Evolutionary conservation across 2,888 invertebrate species (phyloP), one percentile per base, ranked within the genome.

Genomic region (Tinea pellionella): DNA sequence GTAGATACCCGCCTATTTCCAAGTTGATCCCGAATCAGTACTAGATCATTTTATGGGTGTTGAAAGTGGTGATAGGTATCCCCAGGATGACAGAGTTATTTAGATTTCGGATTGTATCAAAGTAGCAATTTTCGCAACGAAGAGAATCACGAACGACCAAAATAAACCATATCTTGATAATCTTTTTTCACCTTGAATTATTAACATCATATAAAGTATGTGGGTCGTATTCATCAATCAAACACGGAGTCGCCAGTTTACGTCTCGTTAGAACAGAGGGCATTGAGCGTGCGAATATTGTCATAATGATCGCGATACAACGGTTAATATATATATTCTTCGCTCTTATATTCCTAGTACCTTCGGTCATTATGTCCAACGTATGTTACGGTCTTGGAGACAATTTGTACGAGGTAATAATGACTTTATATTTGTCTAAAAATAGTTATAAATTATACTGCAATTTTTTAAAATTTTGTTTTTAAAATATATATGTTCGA

Each of bases 201-300:
- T 69, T 67, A 72, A 68, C 65, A 63, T 66, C 61, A 63, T 63
- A 51, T 37, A 57, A 57, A 65, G 69, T 65, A 75, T 75, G 69
- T 69, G 63, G 76, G 73, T 65, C 72, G 68, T 66, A 70, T 74
- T 69, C 76, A 78, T 79, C 75, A 78, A 79, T 78, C 78, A 78
- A 73, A 72, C 51, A 47, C 16, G 32, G 18, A 18, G 32, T 41
- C 29, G 19, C 59, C 43, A 57, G 57, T 57, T 53, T 53, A 53
- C 24, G 53, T 53, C 53, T 53, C 59, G 59, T 59, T 59, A 47
- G 43, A 47, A 30, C 57, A 32, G 32, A 32, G 32, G 18, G 57
- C 32, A 57, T 9, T 57, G 57, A 57, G 66, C 70, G 67, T 71
- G 70, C 67, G 63, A 61, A 63, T 63, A 64, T 64, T 63, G 62